phyloP scores from a whole-genome alignment of 2,888 invertebrate species.

The Muscina levida region DNA sequence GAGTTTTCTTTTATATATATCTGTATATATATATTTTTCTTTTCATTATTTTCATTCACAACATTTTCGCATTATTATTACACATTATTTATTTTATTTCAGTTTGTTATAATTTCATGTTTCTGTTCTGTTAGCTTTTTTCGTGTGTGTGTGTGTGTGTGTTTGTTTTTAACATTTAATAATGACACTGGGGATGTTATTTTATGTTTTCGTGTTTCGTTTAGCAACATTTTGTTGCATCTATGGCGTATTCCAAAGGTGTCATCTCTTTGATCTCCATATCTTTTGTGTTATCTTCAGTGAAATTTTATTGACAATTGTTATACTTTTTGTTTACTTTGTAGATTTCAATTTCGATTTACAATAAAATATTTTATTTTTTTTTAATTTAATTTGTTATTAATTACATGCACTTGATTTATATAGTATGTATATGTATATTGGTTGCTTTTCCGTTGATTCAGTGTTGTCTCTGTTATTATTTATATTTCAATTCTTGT shows the following conservation, averaged over 20 bases:
- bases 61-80: slow-evolving; percentile 63
- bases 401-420: slow-evolving; percentile 16
- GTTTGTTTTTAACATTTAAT: slow-evolving; percentile 38
- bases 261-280: slow-evolving; percentile 44
- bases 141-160: neutral
- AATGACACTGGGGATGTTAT: slow-evolving; percentile 58
- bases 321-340: slow-evolving; percentile 6
- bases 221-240: slow-evolving; percentile 42
- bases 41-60: slow-evolving; percentile 63
- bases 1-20: slow-evolving; percentile 51
- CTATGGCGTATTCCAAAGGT: slow-evolving; percentile 46
- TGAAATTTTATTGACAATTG: neutral
- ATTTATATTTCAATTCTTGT: slow-evolving; percentile 1
- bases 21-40: slow-evolving; percentile 48
- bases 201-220: too few relatives aligned
- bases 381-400: slow-evolving; percentile 23
- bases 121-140: slow-evolving; percentile 21
- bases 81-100: too few relatives aligned
- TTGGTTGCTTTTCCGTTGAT: too few relatives aligned
- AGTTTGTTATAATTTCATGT: slow-evolving; percentile 43
- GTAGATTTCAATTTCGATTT: slow-evolving; percentile 25
- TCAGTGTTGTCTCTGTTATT: neutral
- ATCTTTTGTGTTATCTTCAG: neutral
- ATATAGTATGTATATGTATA: too few relatives aligned
- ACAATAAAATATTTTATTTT: slow-evolving; percentile 46